Evolutionary conservation across 2,113 vertebrate genomes (phyloP), one percentile per base, ranked within the genome.

Genomic region (Ptilonorhynchus violaceus): DNA sequence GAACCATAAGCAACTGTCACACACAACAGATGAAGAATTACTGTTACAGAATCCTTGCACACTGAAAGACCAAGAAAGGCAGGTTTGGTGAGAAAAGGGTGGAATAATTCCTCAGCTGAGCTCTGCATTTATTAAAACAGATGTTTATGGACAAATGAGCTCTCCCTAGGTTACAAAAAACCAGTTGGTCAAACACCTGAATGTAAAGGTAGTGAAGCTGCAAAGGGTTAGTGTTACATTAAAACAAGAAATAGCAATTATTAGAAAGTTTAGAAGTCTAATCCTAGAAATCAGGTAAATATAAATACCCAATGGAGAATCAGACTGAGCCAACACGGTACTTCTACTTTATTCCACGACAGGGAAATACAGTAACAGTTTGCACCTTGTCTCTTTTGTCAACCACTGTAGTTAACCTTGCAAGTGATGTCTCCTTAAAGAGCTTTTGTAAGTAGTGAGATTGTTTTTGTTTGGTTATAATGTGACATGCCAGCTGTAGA

Each of bases 401-500:
- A 70, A 0, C 12, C 2, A 13, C 28, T 35, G 1, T 13, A 78
- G 28, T 78, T 88, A 95, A 75, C 73, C 33, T 86, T 92, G 52
- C 31, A 72, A 77, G 33, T 53, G 79, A 88, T 84, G 62, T 24
- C 33, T 91, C 52, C 15, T 70, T 76, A 89, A 88, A 92, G 49
- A 73, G 25, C 42, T 74, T 91, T 91, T 67, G 8, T 46, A 76
- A 89, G 37, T 31, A 59, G 44, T 16, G 22, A 66, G 52, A 56
- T 76, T 4, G 1, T 46, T 89, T 95, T 93, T 92, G 23, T 84
- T 92, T 66, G 23, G 50, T 88, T 89, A 49, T 63, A 69, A 59
- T 68, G 79, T 88, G 88, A 84, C 70, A 41, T 63, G 66, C 75
- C 84, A 94, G 90, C 60, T 96, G 63, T 72, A 88, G 79, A 81